Conservation (phyloP, 2,888 invertebrate species). For the Drosophila basisetae region DNA sequence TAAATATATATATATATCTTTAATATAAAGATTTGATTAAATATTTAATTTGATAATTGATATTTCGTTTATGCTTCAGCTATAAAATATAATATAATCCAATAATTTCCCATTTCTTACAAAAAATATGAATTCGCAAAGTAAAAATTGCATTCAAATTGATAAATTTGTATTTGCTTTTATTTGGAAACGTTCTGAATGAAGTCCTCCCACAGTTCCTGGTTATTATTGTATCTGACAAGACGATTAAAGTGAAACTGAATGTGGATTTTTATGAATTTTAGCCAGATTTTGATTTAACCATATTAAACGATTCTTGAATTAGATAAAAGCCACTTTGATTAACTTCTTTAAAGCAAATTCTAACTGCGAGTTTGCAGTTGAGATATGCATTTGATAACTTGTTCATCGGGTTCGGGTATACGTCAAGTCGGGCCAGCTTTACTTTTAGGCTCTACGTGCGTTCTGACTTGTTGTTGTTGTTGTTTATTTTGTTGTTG, state of each 20-base stretch:
- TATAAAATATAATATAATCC: no score
- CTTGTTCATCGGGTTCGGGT: slow-evolving; percentile 11
- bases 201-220: background rate
- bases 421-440: slow-evolving; percentile 23
- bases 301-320: background rate
- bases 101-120: background rate
- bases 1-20: background rate
- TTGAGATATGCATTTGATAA: background rate
- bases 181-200: background rate
- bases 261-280: background rate
- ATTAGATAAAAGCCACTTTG: background rate
- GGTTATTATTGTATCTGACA: background rate
- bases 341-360: background rate
- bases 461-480: slow-evolving; percentile 23
- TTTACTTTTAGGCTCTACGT: slow-evolving; percentile 6
- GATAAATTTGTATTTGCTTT: background rate
- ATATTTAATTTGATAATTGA: background rate
- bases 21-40: background rate
- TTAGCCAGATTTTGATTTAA: background rate
- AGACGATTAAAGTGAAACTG: background rate
- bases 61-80: background rate
- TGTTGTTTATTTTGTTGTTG: slow-evolving; percentile 4
- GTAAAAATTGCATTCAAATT: background rate
- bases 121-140: background rate
- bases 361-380: background rate